Evolutionary conservation across 30 jellyfish, hydroid and myxozoan genomes (phyloP).

Genomic region (Phacellophora camtschatica): DNA sequence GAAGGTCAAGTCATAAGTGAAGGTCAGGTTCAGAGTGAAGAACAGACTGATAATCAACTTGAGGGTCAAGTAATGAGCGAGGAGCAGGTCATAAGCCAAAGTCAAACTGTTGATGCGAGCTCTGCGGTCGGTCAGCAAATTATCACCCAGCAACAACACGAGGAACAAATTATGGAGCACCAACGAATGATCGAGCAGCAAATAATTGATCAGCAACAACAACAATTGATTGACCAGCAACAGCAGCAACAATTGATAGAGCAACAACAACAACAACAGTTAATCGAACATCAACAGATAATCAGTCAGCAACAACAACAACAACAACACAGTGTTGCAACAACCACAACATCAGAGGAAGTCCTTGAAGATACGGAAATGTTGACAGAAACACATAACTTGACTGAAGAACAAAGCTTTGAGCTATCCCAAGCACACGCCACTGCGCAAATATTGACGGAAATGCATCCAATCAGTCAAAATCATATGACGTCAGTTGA

Average conservation of each 20-base stretch:
- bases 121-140: not conserved
- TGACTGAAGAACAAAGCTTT: constrained; percentile 6
- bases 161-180: not conserved
- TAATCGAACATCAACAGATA: not conserved
- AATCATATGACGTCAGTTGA: not conserved
- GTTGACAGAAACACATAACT: not conserved
- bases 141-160: not conserved
- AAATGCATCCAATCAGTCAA: constrained; percentile 48
- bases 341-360: not conserved
- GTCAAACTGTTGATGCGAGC: not conserved
- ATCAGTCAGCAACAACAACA: not conserved
- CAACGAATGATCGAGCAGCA: not conserved
- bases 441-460: constrained; percentile 45
- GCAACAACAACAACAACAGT: too few species aligned
- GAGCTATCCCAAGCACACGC: constrained; percentile 48
- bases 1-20: constrained; percentile 26
- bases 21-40: constrained; percentile 24
- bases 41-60: not conserved
- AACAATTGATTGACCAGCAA: too few species aligned
- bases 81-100: not conserved
- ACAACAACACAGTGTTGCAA: constrained; percentile 21
- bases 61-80: constrained; percentile 8
- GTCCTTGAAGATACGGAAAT: constrained; percentile 8
- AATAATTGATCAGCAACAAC: not conserved
- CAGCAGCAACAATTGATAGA: not conserved